phyloP scores from a whole-genome alignment of 2,797 vertebrate species.

The Pampus argenteus region DNA sequence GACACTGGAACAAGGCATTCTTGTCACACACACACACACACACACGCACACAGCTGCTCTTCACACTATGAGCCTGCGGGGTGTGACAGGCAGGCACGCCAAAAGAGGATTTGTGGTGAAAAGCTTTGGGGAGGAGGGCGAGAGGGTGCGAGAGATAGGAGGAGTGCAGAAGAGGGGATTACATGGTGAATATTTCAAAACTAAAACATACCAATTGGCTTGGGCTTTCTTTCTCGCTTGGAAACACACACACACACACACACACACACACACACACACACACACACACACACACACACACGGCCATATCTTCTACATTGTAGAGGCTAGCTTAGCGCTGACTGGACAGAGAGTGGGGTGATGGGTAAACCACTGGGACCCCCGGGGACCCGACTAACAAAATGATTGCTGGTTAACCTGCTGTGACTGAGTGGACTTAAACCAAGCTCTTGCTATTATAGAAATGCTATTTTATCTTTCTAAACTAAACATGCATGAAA shows the following conservation, averaged over 20 bases:
- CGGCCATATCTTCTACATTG: conserved; percentile 54
- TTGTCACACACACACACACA: conserved; percentile 25
- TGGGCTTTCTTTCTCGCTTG: conserved; percentile 52
- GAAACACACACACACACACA: conserved; percentile 32
- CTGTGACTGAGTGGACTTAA: conserved; percentile 53
- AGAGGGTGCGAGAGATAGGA: conserved; percentile 72
- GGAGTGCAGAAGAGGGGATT: conserved; percentile 81
- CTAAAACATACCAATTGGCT: conserved; percentile 77
- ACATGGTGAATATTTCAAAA: conserved; percentile 82
- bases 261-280: conserved; percentile 22
- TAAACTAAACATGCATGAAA: neutral
- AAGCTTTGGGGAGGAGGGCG: conserved; percentile 76
- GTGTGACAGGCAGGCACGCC: conserved; percentile 79
- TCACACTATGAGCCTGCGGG: conserved; percentile 78
- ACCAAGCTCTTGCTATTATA: conserved; percentile 18
- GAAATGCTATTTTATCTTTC: conserved; percentile 2
- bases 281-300: conserved; percentile 40
- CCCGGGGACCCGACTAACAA: conserved; percentile 49
- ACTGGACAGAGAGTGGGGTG: conserved; percentile 54
- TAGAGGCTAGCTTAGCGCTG: conserved; percentile 56
- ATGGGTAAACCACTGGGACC: conserved; percentile 44
- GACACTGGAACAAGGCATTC: conserved; percentile 72
- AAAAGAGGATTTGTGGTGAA: conserved; percentile 84
- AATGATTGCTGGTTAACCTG: conserved; percentile 62
- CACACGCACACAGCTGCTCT: conserved; percentile 71